A percentile compares a stretch with the other conserved stretches of the same genome.
These are phyloP conservation scores for Cyprinodon variegatus DNA, from an alignment of 2,113 vertebrate genomes.

Conservation along the genomic window DNA sequence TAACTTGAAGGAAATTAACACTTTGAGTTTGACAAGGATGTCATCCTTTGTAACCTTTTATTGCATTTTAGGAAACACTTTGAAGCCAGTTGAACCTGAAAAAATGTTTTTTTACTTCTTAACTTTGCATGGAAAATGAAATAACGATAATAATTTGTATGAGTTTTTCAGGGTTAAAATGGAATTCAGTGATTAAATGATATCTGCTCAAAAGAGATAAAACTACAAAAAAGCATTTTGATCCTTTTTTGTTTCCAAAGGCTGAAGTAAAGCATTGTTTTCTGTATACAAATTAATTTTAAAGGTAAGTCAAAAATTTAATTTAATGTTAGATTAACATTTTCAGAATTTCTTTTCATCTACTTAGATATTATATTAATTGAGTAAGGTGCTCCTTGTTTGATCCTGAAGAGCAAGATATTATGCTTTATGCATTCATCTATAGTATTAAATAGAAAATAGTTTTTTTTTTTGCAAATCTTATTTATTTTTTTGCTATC, in stretches of 20 bases:
- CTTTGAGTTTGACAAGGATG: too few relatives aligned
- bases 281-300: not conserved
- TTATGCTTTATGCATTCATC: too few relatives aligned
- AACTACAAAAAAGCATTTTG: not conserved
- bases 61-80: not conserved
- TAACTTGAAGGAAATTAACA: constrained; percentile 10
- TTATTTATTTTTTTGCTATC: too few relatives aligned
- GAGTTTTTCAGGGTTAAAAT: not conserved
- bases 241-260: not conserved
- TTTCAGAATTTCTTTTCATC: not conserved
- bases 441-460: too few relatives aligned
- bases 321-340: not conserved
- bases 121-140: not conserved
- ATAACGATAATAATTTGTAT: not conserved
- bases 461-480: too few relatives aligned
- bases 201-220: not conserved
- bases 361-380: not conserved
- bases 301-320: not conserved
- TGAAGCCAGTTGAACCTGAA: not conserved
- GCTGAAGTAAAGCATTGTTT: not conserved
- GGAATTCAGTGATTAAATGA: not conserved
- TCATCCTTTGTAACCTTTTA: too few relatives aligned
- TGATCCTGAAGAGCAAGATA: too few relatives aligned
- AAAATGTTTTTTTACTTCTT: not conserved
- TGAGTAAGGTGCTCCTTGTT: too few relatives aligned